These are phyloP conservation scores for Venustaconcha ellipsiformis DNA, from an alignment of 1,140 invertebrate species.

Conservation along the genomic window DNA sequence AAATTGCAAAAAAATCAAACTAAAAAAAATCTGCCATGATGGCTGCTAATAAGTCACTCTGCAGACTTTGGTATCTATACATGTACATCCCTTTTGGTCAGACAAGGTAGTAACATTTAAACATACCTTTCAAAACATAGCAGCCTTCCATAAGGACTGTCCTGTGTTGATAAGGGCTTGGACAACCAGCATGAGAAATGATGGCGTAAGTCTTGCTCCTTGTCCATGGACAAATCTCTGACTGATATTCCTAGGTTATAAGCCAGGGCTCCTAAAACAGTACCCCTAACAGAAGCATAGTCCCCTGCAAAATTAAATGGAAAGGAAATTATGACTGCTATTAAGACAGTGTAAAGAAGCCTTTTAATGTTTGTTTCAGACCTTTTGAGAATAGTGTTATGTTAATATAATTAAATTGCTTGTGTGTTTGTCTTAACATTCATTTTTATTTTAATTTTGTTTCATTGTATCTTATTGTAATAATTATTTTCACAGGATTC, in stretches of 20 bases:
- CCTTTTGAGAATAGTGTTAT: too few relatives aligned
- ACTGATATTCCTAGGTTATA: slow-evolving; percentile 52
- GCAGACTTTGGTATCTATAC: neutral
- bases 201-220: slow-evolving; percentile 57
- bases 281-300: slow-evolving; percentile 45
- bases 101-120: neutral
- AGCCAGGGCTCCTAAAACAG: slow-evolving; percentile 59
- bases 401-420: too few relatives aligned
- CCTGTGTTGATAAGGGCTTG: slow-evolving; percentile 36
- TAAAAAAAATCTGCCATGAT: neutral
- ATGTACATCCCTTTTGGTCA: neutral
- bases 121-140: slow-evolving; percentile 60
- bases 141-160: slow-evolving; percentile 52
- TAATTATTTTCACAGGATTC: too few relatives aligned
- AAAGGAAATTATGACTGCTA: too few relatives aligned
- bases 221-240: slow-evolving; percentile 43
- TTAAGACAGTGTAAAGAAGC: too few relatives aligned
- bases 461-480: too few relatives aligned
- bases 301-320: slow-evolving; percentile 47
- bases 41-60: neutral
- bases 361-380: too few relatives aligned
- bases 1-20: too few relatives aligned
- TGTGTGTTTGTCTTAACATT: too few relatives aligned
- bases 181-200: slow-evolving; percentile 66
- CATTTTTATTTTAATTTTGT: too few relatives aligned